Evolutionary conservation across 2,888 invertebrate genomes (phyloP).

Genomic region (Pristionchus mayeri): DNA sequence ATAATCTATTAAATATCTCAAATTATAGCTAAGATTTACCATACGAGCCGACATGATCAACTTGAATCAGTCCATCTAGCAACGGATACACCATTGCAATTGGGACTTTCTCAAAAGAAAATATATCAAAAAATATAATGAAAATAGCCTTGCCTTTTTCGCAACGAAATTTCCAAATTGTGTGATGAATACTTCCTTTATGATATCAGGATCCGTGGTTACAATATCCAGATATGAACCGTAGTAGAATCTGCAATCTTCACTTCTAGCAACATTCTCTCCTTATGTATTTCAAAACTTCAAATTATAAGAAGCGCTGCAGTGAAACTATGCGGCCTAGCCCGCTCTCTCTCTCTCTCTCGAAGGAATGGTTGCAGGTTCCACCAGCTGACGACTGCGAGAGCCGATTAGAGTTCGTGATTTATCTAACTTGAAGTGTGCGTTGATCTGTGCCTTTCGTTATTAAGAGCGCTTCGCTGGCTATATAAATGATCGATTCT

Average conservation of each 20-base stretch:
- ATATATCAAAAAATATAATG: background rate
- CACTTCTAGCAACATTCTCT: too few species aligned
- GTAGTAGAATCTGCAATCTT: conserved; percentile 62
- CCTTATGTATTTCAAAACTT: too few species aligned
- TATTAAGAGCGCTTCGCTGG: too few species aligned
- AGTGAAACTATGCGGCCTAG: too few species aligned
- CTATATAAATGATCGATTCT: too few species aligned
- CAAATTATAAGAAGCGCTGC: too few species aligned
- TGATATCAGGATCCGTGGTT: conserved; percentile 61
- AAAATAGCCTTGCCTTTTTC: conserved; percentile 49
- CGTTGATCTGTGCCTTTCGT: too few species aligned
- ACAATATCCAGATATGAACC: conserved; percentile 59
- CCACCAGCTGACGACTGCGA: too few species aligned
- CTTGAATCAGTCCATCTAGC: conserved; percentile 42
- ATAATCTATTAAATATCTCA: background rate
- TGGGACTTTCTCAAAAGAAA: conserved; percentile 18
- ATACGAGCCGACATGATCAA: conserved; percentile 47
- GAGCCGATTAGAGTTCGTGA: too few species aligned
- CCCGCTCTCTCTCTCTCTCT: too few species aligned
- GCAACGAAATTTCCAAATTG: conserved; percentile 69
- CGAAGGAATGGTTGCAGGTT: too few species aligned
- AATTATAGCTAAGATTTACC: background rate
- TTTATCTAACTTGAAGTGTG: too few species aligned
- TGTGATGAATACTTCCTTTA: conserved; percentile 68
- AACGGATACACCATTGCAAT: conserved; percentile 43